phyloP scores from a whole-genome alignment of 2,113 vertebrate species.

The Antechinus flavipes region DNA sequence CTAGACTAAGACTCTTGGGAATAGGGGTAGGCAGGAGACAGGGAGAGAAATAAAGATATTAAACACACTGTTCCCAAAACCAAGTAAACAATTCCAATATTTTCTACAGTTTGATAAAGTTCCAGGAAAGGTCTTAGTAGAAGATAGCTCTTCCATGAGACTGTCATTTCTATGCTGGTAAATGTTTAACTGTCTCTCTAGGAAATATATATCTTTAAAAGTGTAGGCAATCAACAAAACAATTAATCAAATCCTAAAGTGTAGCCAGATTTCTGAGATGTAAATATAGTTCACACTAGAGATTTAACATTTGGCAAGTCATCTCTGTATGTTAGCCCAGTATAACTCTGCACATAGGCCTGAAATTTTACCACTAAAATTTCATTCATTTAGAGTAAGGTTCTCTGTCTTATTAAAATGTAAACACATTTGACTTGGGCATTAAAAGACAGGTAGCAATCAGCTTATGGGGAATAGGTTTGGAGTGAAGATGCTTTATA shows the following conservation, averaged over 20 bases:
- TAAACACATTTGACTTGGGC: not conserved
- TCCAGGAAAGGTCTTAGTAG: not conserved
- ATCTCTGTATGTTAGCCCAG: not conserved
- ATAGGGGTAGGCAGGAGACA: not conserved
- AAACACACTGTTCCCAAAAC: not conserved
- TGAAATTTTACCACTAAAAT: not conserved
- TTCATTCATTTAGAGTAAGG: not conserved
- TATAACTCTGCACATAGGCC: not conserved
- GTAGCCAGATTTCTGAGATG: not conserved
- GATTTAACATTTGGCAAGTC: not conserved
- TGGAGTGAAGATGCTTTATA: not conserved
- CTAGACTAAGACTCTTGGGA: not conserved
- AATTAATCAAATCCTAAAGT: not conserved
- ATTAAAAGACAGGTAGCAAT: not conserved
- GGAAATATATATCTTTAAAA: not conserved
- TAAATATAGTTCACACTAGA: not conserved
- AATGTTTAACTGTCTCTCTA: not conserved
- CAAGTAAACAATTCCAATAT: not conserved
- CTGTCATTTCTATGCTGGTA: not conserved
- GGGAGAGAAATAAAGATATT: not conserved
- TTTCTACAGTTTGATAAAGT: not conserved
- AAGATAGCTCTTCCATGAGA: not conserved
- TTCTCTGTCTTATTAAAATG: not conserved
- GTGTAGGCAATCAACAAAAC: not conserved
- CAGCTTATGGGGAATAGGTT: not conserved